phyloP scores from a whole-genome alignment of 2,888 invertebrate species.

The Caenorhabditis becei region DNA sequence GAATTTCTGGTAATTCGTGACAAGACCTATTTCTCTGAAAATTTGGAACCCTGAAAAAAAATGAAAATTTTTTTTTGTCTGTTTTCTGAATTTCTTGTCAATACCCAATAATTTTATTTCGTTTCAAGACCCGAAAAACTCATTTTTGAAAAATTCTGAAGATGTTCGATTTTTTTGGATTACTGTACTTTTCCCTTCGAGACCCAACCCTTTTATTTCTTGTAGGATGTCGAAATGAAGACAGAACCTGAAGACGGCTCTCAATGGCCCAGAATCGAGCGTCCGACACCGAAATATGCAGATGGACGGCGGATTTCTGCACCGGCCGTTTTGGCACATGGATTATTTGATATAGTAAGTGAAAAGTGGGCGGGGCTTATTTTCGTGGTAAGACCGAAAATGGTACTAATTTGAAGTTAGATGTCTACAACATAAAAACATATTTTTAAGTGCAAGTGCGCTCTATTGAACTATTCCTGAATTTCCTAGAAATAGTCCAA shows the following conservation, averaged over 20 bases:
- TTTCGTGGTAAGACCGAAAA: not conserved
- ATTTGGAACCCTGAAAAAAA: not conserved
- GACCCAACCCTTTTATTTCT: not conserved
- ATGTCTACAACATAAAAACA: too few species aligned
- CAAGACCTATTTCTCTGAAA: not conserved
- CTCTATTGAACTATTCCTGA: not conserved
- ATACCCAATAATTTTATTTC: conserved; percentile 1
- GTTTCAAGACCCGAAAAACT: conserved; percentile 1
- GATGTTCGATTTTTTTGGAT: too few species aligned
- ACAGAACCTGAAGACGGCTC: conserved; percentile 20
- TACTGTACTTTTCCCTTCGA: not conserved
- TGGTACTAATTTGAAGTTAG: not conserved
- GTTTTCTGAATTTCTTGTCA: not conserved
- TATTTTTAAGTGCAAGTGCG: too few species aligned
- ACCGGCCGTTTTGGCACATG: conserved; percentile 73
- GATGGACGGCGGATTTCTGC: conserved; percentile 75
- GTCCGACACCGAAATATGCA: conserved; percentile 70
- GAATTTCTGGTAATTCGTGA: too few species aligned
- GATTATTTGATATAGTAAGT: conserved; percentile 62
- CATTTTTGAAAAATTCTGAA: conserved; percentile 1
- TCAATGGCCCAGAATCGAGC: conserved; percentile 61
- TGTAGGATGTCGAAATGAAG: conserved; percentile 48
- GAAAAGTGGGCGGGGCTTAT: too few species aligned
- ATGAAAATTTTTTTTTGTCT: not conserved
- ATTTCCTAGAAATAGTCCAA: not conserved